Evolutionary conservation across 2,888 invertebrate genomes (phyloP).

Genomic region (Perizoma flavofasciatum): DNA sequence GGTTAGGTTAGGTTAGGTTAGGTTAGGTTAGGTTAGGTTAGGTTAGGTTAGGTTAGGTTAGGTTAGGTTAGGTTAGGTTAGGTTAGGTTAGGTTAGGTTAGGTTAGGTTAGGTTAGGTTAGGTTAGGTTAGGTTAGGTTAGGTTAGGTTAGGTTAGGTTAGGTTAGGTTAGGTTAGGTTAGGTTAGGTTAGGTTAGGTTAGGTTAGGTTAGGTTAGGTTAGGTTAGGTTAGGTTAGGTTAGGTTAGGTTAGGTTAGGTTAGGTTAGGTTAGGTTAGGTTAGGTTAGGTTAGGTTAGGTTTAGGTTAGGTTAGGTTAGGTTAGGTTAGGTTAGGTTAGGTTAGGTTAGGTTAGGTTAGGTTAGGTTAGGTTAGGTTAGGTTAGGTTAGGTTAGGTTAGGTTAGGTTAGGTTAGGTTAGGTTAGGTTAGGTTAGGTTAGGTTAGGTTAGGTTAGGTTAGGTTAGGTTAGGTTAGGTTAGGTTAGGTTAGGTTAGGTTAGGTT

Average conservation of each 20-base stretch:
- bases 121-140: slow-evolving; percentile 1
- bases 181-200: slow-evolving; percentile 1
- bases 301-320: slow-evolving; percentile 1
- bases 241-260: slow-evolving; percentile 1
- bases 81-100: slow-evolving; percentile 1
- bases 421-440: slow-evolving; percentile 1
- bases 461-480: slow-evolving; percentile 34
- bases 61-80: slow-evolving; percentile 1
- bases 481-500: slow-evolving; percentile 38
- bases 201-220: slow-evolving; percentile 1
- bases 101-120: slow-evolving; percentile 1
- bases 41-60: slow-evolving; percentile 1
- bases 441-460: slow-evolving; percentile 23
- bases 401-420: slow-evolving; percentile 1
- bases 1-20: slow-evolving; percentile 1
- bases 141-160: slow-evolving; percentile 1
- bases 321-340: slow-evolving; percentile 1
- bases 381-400: slow-evolving; percentile 1
- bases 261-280: slow-evolving; percentile 1
- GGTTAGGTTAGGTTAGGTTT: slow-evolving; percentile 1
- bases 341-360: slow-evolving; percentile 1
- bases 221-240: slow-evolving; percentile 1
- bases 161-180: slow-evolving; percentile 1
- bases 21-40: slow-evolving; percentile 1
- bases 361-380: slow-evolving; percentile 1